Evolutionary conservation across 2,797 vertebrate genomes (phyloP).

Genomic region (Psittacula echo): DNA sequence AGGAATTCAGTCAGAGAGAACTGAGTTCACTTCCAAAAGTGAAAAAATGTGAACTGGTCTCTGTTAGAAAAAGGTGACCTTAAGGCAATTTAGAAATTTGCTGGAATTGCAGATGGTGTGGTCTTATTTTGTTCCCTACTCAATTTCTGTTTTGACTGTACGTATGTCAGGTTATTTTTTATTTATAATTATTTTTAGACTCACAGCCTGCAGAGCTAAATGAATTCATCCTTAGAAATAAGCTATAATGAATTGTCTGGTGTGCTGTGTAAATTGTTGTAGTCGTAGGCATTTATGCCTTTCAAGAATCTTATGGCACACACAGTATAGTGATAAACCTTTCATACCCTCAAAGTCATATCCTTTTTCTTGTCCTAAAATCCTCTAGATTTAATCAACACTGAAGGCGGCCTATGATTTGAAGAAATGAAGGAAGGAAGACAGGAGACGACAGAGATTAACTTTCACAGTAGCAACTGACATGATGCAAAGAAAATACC

Average conservation of each 20-base stretch:
- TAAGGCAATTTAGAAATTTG: background rate
- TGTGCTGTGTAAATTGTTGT: background rate
- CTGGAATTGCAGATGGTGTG: background rate
- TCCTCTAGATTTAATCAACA: background rate
- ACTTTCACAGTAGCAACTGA: background rate
- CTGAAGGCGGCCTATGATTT: background rate
- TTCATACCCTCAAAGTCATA: background rate
- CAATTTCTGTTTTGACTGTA: background rate
- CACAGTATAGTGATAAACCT: background rate
- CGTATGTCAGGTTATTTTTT: background rate
- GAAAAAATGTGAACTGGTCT: background rate
- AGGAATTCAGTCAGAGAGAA: background rate
- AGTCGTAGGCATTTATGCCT: background rate
- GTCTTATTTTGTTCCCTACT: background rate
- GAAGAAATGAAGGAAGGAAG: background rate
- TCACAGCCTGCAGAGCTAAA: background rate
- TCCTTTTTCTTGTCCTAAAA: background rate
- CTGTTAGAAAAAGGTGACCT: background rate
- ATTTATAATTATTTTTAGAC: constrained; percentile 19
- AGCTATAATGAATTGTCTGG: background rate
- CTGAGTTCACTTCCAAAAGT: background rate
- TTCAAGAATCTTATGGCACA: background rate
- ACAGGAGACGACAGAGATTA: background rate
- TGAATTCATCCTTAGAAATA: background rate
- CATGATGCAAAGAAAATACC: background rate